A percentile compares a stretch with the other conserved stretches of the same genome.
phyloP scores from a whole-genome alignment of 1,140 invertebrate genomes.

The Trissolcus basalis region DNA sequence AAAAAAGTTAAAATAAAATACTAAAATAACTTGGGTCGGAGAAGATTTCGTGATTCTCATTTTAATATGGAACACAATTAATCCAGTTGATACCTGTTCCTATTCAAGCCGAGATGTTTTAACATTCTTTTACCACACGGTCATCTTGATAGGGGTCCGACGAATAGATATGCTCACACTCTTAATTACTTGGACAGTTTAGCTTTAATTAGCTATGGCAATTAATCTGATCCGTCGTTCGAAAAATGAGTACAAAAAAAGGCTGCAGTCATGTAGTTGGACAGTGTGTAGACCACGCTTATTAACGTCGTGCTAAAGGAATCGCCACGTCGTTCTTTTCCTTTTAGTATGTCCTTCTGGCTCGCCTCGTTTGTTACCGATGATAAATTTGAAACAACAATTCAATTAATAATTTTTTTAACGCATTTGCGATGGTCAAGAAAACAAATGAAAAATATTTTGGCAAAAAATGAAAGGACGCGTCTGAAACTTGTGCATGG shows the following conservation, averaged over 20 bases:
- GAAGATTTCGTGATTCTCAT: slow-evolving; percentile 35
- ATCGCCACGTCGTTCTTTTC: slow-evolving; percentile 51
- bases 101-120: slow-evolving; percentile 55
- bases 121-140: slow-evolving; percentile 65
- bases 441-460: background rate
- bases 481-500: too few species aligned
- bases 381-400: slow-evolving; percentile 55
- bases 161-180: slow-evolving; percentile 60
- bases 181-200: slow-evolving; percentile 67
- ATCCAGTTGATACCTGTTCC: slow-evolving; percentile 50
- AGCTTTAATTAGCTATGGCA: slow-evolving; percentile 68
- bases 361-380: slow-evolving; percentile 31
- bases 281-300: slow-evolving; percentile 51
- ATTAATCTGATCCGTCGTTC: slow-evolving; percentile 68
- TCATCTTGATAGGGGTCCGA: slow-evolving; percentile 64
- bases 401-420: slow-evolving; percentile 38
- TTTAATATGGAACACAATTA: slow-evolving; percentile 41
- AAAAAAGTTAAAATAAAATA: too few species aligned
- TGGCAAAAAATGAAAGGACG: slow-evolving; percentile 12
- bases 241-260: slow-evolving; percentile 40
- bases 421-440: slow-evolving; percentile 2
- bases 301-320: slow-evolving; percentile 57
- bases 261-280: slow-evolving; percentile 28
- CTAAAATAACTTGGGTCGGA: too few species aligned
- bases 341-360: slow-evolving; percentile 14